Evolutionary conservation across 1,140 invertebrate species (phyloP), one percentile per base, ranked within the genome.

Genomic region (Coelopa frigida): DNA sequence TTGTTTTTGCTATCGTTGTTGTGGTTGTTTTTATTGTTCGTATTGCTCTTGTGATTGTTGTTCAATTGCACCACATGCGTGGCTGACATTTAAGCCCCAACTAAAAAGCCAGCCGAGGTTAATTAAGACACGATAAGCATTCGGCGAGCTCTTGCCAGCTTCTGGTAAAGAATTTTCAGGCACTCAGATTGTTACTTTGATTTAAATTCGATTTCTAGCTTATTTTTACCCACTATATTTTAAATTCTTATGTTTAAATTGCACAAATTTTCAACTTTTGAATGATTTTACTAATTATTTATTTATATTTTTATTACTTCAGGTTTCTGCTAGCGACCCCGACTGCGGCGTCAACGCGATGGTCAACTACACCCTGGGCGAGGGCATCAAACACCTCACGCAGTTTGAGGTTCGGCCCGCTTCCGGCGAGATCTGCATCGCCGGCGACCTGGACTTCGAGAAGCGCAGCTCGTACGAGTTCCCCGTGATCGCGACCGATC

Each of bases 321-420:
- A 94, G 93, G 88, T 96, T 40, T 87, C 86, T 43, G 94, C 94
- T 0, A 89, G 84, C 22, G 94, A 98, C 73, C 84, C 87, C 2
- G 94, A 98, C 72, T 92, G 90, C 58, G 93, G 93, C 12, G 84
- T 94, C 7, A 96, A 97, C 71, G 87, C 91, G 1, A 83, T 91
- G 71, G 87, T 98, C 20, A 92, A 89, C 71, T 98, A 97, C 73
- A 93, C 89, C 0, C 72, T 95, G 33, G 84, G 84, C 11, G 82
- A 87, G 27, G 78, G 77, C 35, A 75, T 78, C 43, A 75, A 77
- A 18, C 79, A 78, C 26, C 70, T 76, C 27, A 76, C 80, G 5
- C 82, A 87, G 56, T 91, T 97, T 63, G 73, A 78, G 44, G 81
- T 96, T 14, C 81, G 83, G 42, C 80, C 85, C 10, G 80, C 81